Base-by-base conservation (phyloP, 2,888 invertebrate genomes). In the Melinaea marsaeus region DNA sequence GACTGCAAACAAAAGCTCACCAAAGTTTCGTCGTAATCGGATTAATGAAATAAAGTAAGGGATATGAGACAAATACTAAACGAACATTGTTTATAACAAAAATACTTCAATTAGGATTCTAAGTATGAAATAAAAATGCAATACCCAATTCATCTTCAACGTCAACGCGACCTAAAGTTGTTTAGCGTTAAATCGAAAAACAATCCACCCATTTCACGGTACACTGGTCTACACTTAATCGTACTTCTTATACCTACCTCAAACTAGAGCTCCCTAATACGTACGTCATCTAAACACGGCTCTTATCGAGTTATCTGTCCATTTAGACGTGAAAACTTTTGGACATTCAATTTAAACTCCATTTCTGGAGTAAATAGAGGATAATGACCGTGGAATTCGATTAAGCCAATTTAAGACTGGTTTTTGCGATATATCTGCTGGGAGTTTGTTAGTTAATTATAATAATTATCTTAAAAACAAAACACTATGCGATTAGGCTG, bases 101-200 rank as follows among this genome's bases (percentile, higher is more conserved):
- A 42, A 42, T 2, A 9, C 42, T 42, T 42, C 11, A 9, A 11
- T 42, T 42, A 32, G 32, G 32, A 51, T 9, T 42, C 42, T 42
- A 9, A 51, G 32, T 51, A 51, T 32, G n/a, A 51, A 51, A 51
- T 51, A 51, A 51, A 32, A 51, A 3, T 51, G 51, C 51, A 51
- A 51, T 51, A 32, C n/a, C 46, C 59, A 68, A 69, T 69, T 62
- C 64, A 67, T 67, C 71, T 68, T 68, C 22, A 22, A 22, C 22
- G 69, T 72, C 68, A 65, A 69, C 69, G 60, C 55, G 54, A 61
- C 57, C 60, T 61, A 62, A 67, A 65, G 59, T 65, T 67, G 69
- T 65, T 68, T 65, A 60, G 67, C 71, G 67, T 69, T 66, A 71
- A 71, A 72, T 73, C 71, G 71, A 70, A 73, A 73, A 73, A 73